Conservation (phyloP, 2,797 vertebrate genomes). For the Myiotriccus ornatus region DNA sequence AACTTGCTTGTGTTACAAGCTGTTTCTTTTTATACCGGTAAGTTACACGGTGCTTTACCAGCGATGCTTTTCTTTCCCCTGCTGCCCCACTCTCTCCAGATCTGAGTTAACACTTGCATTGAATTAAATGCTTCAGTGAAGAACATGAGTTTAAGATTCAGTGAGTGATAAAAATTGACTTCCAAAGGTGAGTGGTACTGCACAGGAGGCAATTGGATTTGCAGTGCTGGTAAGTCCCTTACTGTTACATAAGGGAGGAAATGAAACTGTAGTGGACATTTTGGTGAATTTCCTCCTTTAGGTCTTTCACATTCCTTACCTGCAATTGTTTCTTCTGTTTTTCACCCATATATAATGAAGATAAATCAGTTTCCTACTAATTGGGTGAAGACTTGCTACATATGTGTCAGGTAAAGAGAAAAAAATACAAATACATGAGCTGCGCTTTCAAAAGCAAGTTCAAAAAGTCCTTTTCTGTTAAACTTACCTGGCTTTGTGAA, state of each 20-base stretch:
- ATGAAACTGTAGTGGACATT: not conserved
- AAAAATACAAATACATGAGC: not conserved
- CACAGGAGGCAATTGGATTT: not conserved
- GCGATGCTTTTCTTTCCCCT: not conserved
- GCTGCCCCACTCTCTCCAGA: not conserved
- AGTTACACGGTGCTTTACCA: not conserved
- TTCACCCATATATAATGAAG: not conserved
- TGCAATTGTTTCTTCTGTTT: not conserved
- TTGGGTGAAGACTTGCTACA: not conserved
- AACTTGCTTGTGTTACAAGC: not conserved
- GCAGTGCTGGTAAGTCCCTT: not conserved
- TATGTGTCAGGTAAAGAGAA: not conserved
- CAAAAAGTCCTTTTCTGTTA: not conserved
- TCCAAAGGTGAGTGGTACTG: not conserved
- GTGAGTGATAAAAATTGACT: not conserved
- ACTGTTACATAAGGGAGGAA: not conserved
- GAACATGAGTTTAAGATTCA: not conserved
- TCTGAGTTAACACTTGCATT: not conserved
- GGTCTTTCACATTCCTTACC: not conserved
- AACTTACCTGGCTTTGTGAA: not conserved
- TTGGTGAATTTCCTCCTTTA: not conserved
- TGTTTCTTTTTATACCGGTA: not conserved
- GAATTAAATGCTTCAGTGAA: slow-evolving; percentile 4
- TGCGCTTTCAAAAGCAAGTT: not conserved
- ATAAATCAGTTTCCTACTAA: not conserved